A percentile compares a stretch with the other conserved stretches of the same genome.
These are phyloP conservation scores for Agonopterix heracliana DNA, from an alignment of 2,888 invertebrate genomes.

Conservation along the genomic window DNA sequence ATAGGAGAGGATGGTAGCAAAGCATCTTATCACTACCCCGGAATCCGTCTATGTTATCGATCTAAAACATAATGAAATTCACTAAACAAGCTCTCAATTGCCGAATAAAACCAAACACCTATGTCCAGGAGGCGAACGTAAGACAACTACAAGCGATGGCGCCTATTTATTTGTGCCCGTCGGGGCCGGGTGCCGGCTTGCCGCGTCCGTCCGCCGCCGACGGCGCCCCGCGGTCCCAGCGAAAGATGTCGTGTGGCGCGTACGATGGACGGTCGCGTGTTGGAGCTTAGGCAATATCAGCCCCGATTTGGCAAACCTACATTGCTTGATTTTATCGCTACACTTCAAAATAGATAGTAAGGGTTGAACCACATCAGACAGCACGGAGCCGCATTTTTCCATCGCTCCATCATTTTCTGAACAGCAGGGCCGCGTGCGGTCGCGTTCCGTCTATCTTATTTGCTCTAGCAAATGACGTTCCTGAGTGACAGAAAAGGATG, in stretches of 20 bases:
- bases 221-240: slow-evolving; percentile 45
- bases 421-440: no score
- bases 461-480: no score
- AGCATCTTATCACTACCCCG: no score
- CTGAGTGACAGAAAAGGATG: no score
- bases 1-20: no score
- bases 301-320: slow-evolving; percentile 2
- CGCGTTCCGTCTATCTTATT: no score
- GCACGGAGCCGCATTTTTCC: no score
- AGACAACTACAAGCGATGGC: slow-evolving; percentile 21
- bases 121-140: not conserved
- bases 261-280: slow-evolving; percentile 1
- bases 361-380: no score
- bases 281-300: slow-evolving; percentile 10
- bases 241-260: slow-evolving; percentile 8
- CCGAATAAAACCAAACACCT: not conserved
- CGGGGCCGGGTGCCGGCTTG: slow-evolving; percentile 32
- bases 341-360: not conserved
- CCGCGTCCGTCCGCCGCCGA: slow-evolving; percentile 29
- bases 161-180: slow-evolving; percentile 45
- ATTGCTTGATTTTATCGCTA: not conserved
- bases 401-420: no score
- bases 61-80: no score
- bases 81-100: no score
- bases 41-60: no score